phyloP scores from a whole-genome alignment of 2,888 invertebrate genomes.

The Xiphydria camelus region DNA sequence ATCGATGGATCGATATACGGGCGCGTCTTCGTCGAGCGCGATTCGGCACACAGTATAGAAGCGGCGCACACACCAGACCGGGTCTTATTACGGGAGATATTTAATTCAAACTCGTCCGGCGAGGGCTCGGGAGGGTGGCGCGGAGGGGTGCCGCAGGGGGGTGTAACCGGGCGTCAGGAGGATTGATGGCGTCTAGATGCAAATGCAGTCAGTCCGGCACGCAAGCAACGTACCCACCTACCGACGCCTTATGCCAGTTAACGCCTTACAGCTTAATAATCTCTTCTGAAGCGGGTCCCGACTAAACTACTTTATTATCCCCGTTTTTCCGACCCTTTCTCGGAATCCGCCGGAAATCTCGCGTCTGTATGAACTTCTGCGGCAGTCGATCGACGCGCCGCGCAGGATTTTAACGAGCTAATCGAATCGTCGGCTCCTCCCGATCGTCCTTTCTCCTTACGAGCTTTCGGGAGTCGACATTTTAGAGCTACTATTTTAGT shows the following conservation, averaged over 20 bases:
- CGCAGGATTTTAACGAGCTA: too few relatives aligned
- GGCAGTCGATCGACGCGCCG: too few relatives aligned
- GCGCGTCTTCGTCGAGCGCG: too few relatives aligned
- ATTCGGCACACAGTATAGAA: neutral
- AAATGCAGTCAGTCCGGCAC: slow-evolving; percentile 56
- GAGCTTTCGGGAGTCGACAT: too few relatives aligned
- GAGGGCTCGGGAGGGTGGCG: slow-evolving; percentile 20
- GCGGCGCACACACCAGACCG: neutral
- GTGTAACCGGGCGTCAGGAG: slow-evolving; percentile 55
- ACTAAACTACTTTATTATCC: slow-evolving; percentile 47
- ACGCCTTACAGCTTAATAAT: slow-evolving; percentile 59
- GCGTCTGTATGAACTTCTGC: too few relatives aligned
- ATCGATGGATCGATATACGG: too few relatives aligned
- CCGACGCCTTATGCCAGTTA: slow-evolving; percentile 58
- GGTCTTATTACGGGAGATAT: slow-evolving; percentile 46
- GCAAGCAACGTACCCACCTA: slow-evolving; percentile 52
- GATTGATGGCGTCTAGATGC: slow-evolving; percentile 59
- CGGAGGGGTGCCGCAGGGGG: slow-evolving; percentile 23
- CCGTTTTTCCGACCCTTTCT: slow-evolving; percentile 3
- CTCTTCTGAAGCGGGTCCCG: slow-evolving; percentile 33
- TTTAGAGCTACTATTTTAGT: too few relatives aligned
- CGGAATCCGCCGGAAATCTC: too few relatives aligned
- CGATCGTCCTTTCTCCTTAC: too few relatives aligned
- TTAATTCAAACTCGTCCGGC: slow-evolving; percentile 47
- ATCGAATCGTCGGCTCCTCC: too few relatives aligned